phyloP scores from a whole-genome alignment of 2,797 vertebrate genomes.

The Pipistrellus pygmaeus region DNA sequence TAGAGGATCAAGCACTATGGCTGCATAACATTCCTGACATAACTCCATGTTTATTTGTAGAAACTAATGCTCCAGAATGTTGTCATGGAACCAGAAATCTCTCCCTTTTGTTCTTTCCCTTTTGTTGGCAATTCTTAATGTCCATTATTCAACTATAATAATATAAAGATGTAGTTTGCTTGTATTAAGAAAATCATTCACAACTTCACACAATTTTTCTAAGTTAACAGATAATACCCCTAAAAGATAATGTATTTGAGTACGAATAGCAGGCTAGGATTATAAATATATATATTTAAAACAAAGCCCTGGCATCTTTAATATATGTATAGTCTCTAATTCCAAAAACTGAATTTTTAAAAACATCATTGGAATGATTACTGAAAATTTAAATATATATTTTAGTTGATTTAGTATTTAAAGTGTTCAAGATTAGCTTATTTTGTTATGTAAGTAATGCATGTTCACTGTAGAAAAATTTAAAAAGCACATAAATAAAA shows the following conservation, averaged over 20 bases:
- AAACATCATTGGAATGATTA: background rate
- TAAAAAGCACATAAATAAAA: constrained; percentile 47
- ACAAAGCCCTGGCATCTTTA: background rate
- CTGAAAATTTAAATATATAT: background rate
- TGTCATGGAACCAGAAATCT: constrained; percentile 65
- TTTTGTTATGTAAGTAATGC: constrained; percentile 13
- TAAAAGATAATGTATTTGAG: background rate
- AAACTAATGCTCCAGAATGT: constrained; percentile 77
- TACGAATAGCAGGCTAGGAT: background rate
- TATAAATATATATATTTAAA: background rate
- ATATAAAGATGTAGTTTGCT: constrained; percentile 39
- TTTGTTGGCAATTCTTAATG: constrained; percentile 38
- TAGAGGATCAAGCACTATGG: constrained; percentile 69
- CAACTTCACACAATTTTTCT: background rate
- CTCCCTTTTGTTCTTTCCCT: constrained; percentile 13
- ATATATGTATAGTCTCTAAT: background rate
- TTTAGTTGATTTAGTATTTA: constrained; percentile 27
- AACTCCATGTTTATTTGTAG: constrained; percentile 82
- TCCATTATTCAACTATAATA: constrained; percentile 45
- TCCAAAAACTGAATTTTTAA: constrained; percentile 39
- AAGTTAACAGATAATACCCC: background rate
- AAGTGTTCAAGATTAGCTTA: constrained; percentile 3
- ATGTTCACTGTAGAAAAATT: constrained; percentile 23
- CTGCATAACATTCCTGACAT: constrained; percentile 80
- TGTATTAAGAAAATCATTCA: background rate